Evolutionary conservation across 2,797 vertebrate species (phyloP), one percentile per base, ranked within the genome.

Genomic region (Neopelma chrysocephalum): DNA sequence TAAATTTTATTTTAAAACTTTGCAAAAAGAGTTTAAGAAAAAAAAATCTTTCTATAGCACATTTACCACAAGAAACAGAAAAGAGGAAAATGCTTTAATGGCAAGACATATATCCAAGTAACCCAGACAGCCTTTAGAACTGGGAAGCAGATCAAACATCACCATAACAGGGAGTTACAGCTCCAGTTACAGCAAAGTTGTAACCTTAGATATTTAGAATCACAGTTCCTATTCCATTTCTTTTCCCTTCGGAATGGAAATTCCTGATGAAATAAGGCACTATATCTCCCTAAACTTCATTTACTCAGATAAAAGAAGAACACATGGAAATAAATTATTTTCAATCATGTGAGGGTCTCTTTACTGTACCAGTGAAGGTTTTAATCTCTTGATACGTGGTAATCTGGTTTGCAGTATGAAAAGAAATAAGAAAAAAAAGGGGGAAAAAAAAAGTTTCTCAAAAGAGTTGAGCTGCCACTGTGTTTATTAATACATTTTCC

Each of bases 1-100:
- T 91, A 96, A 93, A 94, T 92, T 89, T 93, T 50, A 51, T 89
- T 91, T 83, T 77, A 70, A 97, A 95, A 96, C 77, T 92, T 91
- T 13, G 48, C 56, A 92, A 90, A 94, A 87, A 69, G 43, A 84
- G 69, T 90, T 90, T 71, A 76, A 87, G 76, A 87, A 60, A 54
- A 79, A 47, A 45, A 48, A 40, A 42, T 69, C 31, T 82, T 83
- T 69, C 85, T 70, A 56, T 43, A 87, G 56, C 51, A 82, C 40
- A 56, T 82, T 93, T 94, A 92, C 78, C 58, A 42, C 29, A 48
- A 73, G 86, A 85, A 86, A 69, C 34, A 86, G 78, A 89, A 79
- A 81, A 65, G 20, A 11, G 43, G 68, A 48, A 94, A 94, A 90
- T 22, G 51, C 26, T 86, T 76, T 94, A 95, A 94, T 86, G 62